phyloP scores from a whole-genome alignment of 2,797 vertebrate species.

The Falco concolor region DNA sequence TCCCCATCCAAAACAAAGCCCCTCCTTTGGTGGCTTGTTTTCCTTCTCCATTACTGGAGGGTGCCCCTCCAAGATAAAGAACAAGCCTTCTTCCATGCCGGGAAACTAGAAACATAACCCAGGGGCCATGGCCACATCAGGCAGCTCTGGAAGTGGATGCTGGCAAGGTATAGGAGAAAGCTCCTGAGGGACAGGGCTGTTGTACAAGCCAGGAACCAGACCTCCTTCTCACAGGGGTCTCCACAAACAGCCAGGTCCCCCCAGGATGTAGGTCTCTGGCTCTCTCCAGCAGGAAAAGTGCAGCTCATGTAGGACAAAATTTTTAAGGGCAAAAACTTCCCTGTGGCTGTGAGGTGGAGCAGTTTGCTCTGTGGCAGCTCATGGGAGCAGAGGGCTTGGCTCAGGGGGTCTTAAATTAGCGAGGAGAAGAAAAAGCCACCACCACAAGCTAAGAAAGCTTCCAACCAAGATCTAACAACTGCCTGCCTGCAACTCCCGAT shows the following conservation, averaged over 20 bases:
- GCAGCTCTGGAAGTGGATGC: background rate
- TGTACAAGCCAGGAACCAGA: background rate
- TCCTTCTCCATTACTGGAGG: background rate
- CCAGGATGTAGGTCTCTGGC: background rate
- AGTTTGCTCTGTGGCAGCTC: background rate
- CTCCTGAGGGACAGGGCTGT: background rate
- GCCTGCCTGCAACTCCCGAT: background rate
- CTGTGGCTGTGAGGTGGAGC: background rate
- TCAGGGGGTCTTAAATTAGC: background rate
- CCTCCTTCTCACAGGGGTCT: background rate
- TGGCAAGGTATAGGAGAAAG: background rate
- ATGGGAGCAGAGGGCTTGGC: background rate
- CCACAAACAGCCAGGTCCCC: background rate
- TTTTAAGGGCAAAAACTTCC: background rate
- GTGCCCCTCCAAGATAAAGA: constrained; percentile 17
- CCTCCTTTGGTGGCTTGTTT: constrained; percentile 27
- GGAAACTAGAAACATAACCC: background rate
- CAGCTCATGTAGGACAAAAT: background rate
- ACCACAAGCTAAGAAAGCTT: background rate
- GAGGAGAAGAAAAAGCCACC: background rate
- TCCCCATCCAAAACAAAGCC: constrained; percentile 47
- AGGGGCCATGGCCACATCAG: accelerated
- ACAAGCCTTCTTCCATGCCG: background rate
- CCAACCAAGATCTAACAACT: background rate
- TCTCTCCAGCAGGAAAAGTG: background rate